Base-by-base conservation (phyloP, 2,113 vertebrate genomes). In the Protobothrops flavoviridis region DNA sequence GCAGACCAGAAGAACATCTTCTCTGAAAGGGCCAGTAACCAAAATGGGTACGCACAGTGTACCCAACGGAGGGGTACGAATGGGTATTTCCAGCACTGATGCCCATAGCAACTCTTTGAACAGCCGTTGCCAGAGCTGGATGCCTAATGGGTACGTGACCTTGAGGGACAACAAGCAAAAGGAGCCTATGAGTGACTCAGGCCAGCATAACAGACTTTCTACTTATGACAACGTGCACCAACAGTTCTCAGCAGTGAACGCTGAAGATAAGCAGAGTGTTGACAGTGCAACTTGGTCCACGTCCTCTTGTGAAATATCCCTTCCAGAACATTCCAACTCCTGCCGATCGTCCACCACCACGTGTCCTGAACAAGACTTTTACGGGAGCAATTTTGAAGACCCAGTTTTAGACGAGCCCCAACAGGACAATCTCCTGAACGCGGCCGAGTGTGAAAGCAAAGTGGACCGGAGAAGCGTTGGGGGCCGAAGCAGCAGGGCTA, bases 211-310 rank as follows among this genome's bases (percentile, higher is more conserved):
- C 94, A 98, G 99, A 29, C 98, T 99, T 11, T 99, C 99, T 87
- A 99, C 99, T 0, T 99, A 99, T 0, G 99, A 99, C 95, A 99
- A 99, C 0, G 99, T 99, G 45, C 99, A 99, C 53, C 97, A 99
- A 29, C 99, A 99, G 96, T 98, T 98, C 95, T 97, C 98, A 88
- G 8, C 97, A 96, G 89, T 97, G 96, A 98, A 97, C 96, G 98
- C 98, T 0, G 99, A 99, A 87, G 99, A 99, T 97, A 99, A 99
- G 29, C 99, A 99, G 97, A 99, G 99, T 0, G 97, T 99, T 11
- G 99, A 99, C 98, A 99, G 99, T 12, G 99, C 99, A 93, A 99
- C 99, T n/a, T 99, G 99, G 99, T 99, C 99, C 94, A 99, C 99
- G 0, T 99, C 99, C 10, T 99, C 99, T 15, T 99, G 99, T 39